These are phyloP conservation scores for Corythornis leucogaster DNA, from an alignment of 2,797 vertebrate genomes.

Conservation along the genomic window DNA sequence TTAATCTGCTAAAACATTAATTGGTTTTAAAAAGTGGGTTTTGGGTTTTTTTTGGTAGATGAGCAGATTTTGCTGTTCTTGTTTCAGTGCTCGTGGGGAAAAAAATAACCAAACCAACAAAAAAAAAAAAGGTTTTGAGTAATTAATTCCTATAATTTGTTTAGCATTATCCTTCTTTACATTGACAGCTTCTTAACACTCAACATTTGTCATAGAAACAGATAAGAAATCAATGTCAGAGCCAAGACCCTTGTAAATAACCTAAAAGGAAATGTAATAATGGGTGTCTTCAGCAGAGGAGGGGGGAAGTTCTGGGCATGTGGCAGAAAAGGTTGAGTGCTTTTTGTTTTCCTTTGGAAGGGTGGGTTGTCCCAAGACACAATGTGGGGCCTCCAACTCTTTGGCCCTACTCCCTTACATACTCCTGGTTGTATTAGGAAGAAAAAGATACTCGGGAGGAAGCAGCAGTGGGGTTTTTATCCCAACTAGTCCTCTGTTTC, in stretches of 20 bases:
- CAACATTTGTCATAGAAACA: slow-evolving; percentile 33
- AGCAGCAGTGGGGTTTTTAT: neutral
- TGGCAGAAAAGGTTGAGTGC: slow-evolving; percentile 42
- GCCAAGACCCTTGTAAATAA: slow-evolving; percentile 67
- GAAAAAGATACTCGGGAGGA: neutral
- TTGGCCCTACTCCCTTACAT: slow-evolving; percentile 14
- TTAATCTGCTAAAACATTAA: neutral
- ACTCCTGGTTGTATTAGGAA: neutral
- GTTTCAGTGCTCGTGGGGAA: neutral
- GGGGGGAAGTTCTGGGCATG: neutral
- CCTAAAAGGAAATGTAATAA: slow-evolving; percentile 46
- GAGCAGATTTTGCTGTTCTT: neutral
- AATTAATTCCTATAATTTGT: slow-evolving; percentile 30
- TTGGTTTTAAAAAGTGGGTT: neutral
- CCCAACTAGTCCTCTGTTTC: neutral
- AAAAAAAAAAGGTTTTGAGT: neutral
- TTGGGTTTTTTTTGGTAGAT: neutral
- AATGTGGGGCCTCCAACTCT: neutral
- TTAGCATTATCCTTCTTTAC: slow-evolving; percentile 26
- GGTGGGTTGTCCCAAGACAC: neutral
- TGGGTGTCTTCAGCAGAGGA: slow-evolving; percentile 41
- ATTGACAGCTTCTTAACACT: slow-evolving; percentile 37
- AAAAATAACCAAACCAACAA: neutral
- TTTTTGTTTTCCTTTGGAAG: slow-evolving; percentile 58
- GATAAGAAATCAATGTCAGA: slow-evolving; percentile 70